Evolutionary conservation across 2,888 invertebrate species (phyloP), one percentile per base, ranked within the genome.

Genomic region (Amblyteles armatorius): DNA sequence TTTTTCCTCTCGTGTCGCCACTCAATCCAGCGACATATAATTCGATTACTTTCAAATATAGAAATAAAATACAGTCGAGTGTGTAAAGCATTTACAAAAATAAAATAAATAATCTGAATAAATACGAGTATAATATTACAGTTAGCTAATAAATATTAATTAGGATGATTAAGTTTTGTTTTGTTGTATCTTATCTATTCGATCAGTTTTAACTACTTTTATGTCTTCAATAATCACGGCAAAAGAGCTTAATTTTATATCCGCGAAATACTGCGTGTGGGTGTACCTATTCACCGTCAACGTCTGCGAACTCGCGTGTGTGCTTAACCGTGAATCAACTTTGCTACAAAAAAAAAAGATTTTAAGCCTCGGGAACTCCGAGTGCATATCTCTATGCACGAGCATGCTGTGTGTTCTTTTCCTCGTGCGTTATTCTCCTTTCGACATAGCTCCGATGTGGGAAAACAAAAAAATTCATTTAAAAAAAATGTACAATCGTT

Each of bases 41-140:
- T 79, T 60, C 52, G 57, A 69, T 69, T 80, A 71, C 68, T 80
- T 33, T 69, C 33, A 60, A 52, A 71, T 73, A 73, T 19, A 74
- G 65, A 73, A 29, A 44, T 60, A 63, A 71, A 84, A 85, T 82
- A 87, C 87, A 87, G 88, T 90, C 88, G 87, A 86, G 88, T 85
- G 89, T 91, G 91, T 93, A 92, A 92, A 92, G 91, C 91, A 91
- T 92, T 92, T 92, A 91, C 90, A 93, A 93, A 93, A 92, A 92
- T 93, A 94, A 93, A 94, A 93, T 93, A 93, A 94, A 93, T 93
- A 93, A 93, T 93, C 92, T 93, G 92, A 92, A 93, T 94, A 93
- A 93, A 93, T 93, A 93, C 90, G 90, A 88, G 90, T 90, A 92
- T 89, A 89, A 85, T 86, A 88, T 89, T 92, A 92, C 87, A 89